These are phyloP conservation scores for Crypturellus undulatus DNA, from an alignment of 2,113 vertebrate genomes.

Conservation along the genomic window DNA sequence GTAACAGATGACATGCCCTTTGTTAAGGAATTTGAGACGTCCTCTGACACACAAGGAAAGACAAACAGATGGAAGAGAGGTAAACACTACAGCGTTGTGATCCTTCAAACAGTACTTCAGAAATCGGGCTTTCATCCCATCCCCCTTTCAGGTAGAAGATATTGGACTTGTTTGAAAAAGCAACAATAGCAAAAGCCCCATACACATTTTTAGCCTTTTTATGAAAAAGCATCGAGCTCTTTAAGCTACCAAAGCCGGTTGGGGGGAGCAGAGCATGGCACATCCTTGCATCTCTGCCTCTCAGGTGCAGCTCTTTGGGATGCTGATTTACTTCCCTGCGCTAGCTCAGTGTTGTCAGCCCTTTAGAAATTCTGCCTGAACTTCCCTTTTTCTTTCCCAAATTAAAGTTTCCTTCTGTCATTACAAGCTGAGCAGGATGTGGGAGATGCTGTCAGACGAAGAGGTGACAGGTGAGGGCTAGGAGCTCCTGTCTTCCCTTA, in stretches of 20 bases:
- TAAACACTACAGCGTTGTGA: background rate
- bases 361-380: background rate
- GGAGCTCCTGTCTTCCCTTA: background rate
- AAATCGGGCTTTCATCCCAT: background rate
- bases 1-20: background rate
- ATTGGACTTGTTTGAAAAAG: background rate
- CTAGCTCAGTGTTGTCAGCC: background rate
- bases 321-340: background rate
- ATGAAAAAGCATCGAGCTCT: background rate
- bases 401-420: background rate
- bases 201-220: background rate
- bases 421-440: background rate
- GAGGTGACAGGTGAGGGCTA: background rate
- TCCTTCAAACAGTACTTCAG: background rate
- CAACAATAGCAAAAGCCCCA: too few species aligned
- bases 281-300: background rate
- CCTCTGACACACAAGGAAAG: background rate
- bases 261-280: background rate
- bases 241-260: background rate
- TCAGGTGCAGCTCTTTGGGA: background rate
- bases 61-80: background rate
- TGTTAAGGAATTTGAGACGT: background rate
- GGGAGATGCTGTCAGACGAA: background rate
- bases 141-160: background rate
- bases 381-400: background rate